A percentile compares a stretch with the other conserved stretches of the same genome.
These are phyloP conservation scores for Podargus strigoides DNA, from an alignment of 2,797 vertebrate genomes.

Conservation along the genomic window DNA sequence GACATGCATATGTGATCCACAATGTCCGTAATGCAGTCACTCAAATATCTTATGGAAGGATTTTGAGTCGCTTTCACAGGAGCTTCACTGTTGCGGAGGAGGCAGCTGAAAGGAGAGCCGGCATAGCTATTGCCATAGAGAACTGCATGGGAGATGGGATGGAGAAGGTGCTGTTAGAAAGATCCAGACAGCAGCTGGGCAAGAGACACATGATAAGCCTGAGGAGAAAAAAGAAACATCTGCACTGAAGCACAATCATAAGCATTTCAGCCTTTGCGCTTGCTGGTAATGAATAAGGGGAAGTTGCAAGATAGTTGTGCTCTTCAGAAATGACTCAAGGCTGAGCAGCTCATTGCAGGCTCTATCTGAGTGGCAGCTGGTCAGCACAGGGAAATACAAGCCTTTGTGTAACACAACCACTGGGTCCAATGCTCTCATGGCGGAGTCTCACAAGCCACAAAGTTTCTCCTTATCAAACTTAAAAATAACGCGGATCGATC, in stretches of 20 bases:
- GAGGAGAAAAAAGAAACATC: neutral
- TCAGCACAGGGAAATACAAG: neutral
- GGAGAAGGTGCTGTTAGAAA: neutral
- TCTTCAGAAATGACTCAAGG: neutral
- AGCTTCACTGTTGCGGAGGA: neutral
- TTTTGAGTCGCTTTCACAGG: neutral
- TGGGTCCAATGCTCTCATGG: rapidly evolving
- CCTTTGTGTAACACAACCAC: neutral
- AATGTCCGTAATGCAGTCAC: neutral
- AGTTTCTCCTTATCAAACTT: neutral
- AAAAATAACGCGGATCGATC: neutral
- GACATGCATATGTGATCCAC: neutral
- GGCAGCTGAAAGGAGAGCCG: neutral
- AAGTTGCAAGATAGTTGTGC: neutral
- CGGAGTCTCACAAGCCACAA: neutral
- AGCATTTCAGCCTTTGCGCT: neutral
- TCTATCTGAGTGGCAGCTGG: neutral
- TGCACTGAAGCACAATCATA: neutral
- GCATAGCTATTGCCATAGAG: neutral
- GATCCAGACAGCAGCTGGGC: neutral
- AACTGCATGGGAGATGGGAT: neutral
- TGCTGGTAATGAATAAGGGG: neutral
- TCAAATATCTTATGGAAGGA: neutral
- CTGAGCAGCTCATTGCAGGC: neutral
- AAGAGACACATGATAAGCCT: neutral